These are phyloP conservation scores for Pantherophis guttatus DNA, from an alignment of 2,113 vertebrate species.

Conservation along the genomic window DNA sequence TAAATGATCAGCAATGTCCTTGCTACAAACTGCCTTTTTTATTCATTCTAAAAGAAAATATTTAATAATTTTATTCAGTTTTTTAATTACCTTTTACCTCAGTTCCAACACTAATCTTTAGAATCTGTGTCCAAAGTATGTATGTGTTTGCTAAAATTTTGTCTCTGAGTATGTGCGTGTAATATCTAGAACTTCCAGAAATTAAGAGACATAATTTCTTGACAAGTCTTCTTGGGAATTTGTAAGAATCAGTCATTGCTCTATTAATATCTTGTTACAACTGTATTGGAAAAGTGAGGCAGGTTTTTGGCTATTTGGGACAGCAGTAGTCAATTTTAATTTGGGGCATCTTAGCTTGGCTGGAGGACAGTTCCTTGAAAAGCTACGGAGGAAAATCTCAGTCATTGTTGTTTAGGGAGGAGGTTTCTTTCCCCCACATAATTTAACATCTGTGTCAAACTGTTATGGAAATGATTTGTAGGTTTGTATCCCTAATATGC, in stretches of 20 bases:
- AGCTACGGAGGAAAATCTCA: neutral
- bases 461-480: neutral
- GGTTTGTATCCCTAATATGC: neutral
- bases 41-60: neutral
- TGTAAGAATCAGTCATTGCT: neutral
- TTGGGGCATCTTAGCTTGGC: neutral
- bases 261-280: neutral
- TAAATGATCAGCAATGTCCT: neutral
- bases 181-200: neutral
- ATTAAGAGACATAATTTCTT: neutral
- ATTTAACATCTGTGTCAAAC: neutral
- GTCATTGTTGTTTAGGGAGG: neutral
- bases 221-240: neutral
- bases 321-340: neutral
- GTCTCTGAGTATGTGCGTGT: neutral
- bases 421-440: neutral
- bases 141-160: neutral
- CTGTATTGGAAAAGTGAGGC: neutral
- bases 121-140: neutral
- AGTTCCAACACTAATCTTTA: neutral
- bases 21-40: neutral
- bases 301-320: neutral
- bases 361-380: neutral
- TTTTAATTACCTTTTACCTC: neutral
- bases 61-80: neutral